Evolutionary conservation across 1,140 invertebrate genomes (phyloP).

Genomic region (Cecropterus lyciades): DNA sequence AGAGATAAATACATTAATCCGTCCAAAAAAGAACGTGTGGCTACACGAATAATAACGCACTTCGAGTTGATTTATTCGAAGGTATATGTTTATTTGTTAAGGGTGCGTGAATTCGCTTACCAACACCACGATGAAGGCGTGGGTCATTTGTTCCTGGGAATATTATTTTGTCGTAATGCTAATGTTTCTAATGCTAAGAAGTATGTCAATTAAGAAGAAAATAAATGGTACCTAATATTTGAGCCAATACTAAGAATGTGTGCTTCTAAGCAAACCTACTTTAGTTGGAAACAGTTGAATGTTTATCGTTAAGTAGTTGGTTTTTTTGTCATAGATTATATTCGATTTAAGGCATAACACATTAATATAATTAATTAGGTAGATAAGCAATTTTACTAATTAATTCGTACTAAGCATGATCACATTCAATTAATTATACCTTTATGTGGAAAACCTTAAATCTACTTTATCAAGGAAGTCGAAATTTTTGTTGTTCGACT

Average conservation of each 20-base stretch:
- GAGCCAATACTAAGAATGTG: neutral
- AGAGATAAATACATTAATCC: too few relatives aligned
- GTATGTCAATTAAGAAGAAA: conserved; percentile 15
- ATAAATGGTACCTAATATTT: neutral
- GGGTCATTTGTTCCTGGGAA: conserved; percentile 27
- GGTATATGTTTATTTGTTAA: conserved; percentile 38
- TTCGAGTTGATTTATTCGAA: conserved; percentile 30
- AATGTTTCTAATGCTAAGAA: conserved; percentile 26
- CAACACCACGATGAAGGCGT: conserved; percentile 22
- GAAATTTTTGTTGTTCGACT: too few relatives aligned
- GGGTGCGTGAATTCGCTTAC: conserved; percentile 35
- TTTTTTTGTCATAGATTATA: too few relatives aligned
- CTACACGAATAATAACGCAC: conserved; percentile 22
- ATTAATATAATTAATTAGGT: too few relatives aligned
- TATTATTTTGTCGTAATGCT: conserved; percentile 34
- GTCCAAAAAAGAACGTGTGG: conserved; percentile 8
- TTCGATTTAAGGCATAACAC: too few relatives aligned
- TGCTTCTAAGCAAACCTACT: conserved; percentile 1
- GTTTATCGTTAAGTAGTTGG: too few relatives aligned
- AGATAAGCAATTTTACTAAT: too few relatives aligned
- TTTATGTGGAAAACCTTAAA: too few relatives aligned
- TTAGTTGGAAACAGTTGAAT: neutral
- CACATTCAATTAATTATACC: too few relatives aligned
- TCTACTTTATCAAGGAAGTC: too few relatives aligned
- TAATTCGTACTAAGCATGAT: too few relatives aligned